Evolutionary conservation across 2,797 vertebrate genomes (phyloP).

Genomic region (Neosilurus mollespiculum): DNA sequence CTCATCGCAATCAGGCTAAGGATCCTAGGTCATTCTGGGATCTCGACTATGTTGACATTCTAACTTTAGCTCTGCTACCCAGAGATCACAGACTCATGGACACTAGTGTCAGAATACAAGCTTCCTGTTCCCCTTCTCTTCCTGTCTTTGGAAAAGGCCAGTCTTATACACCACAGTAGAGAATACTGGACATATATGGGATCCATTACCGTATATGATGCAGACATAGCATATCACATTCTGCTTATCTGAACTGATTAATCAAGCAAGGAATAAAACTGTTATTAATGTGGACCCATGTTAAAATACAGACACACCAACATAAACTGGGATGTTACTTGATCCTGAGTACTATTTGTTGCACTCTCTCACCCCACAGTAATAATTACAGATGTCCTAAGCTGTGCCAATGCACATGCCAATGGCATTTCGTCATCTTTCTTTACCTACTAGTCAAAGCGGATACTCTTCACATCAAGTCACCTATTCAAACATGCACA

Average conservation of each 20-base stretch:
- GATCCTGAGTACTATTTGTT: conserved; percentile 20
- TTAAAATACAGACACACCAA: not conserved
- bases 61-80: conserved; percentile 41
- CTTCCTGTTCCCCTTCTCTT: conserved; percentile 30
- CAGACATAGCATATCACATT: not conserved
- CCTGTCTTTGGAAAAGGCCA: not conserved
- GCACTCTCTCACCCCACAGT: conserved; percentile 14
- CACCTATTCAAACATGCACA: not conserved
- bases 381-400: not conserved
- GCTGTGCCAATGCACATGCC: conserved; percentile 6
- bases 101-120: conserved; percentile 32
- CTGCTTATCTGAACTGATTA: not conserved
- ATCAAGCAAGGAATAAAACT: not conserved
- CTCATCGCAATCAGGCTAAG: conserved; percentile 23
- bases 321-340: conserved; percentile 16
- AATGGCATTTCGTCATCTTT: conserved; percentile 5
- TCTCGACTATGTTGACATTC: conserved; percentile 35
- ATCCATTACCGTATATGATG: not conserved
- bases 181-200: not conserved
- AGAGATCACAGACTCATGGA: conserved; percentile 23
- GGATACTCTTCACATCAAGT: not conserved
- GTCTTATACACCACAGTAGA: conserved; percentile 8
- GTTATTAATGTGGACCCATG: not conserved
- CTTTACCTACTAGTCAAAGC: not conserved
- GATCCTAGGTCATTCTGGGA: conserved; percentile 21